A percentile compares a stretch with the other conserved stretches of the same genome.
phyloP scores from a whole-genome alignment of 2,888 invertebrate species.

The Lomographa bimaculata region DNA sequence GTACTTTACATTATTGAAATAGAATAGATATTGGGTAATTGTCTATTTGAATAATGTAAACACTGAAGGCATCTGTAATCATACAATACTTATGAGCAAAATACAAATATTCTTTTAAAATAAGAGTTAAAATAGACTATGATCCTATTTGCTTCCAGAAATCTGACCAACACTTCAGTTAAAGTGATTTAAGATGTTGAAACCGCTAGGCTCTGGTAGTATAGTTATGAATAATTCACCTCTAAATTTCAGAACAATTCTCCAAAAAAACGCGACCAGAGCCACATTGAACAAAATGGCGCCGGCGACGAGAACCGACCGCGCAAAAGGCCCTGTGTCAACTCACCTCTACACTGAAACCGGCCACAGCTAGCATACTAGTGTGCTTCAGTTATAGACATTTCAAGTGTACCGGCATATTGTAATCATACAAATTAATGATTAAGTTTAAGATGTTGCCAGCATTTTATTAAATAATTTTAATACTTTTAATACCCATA shows the following conservation, averaged over 20 bases:
- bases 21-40: no score
- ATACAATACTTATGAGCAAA: no score
- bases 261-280: slow-evolving; percentile 85
- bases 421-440: slow-evolving; percentile 47
- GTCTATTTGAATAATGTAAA: no score
- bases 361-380: slow-evolving; percentile 31
- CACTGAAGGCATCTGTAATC: no score
- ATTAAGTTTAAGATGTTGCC: slow-evolving; percentile 9
- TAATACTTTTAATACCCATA: neutral
- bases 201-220: no score
- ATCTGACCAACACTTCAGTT: no score
- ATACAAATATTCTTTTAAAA: no score
- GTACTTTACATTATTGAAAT: no score
- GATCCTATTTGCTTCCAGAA: no score
- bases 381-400: slow-evolving; percentile 67
- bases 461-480: slow-evolving; percentile 1
- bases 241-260: slow-evolving; percentile 76
- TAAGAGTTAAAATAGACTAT: no score
- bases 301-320: slow-evolving; percentile 83
- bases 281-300: slow-evolving; percentile 80
- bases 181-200: no score
- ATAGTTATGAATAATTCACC: no score
- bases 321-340: slow-evolving; percentile 85
- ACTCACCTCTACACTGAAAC: slow-evolving; percentile 65
- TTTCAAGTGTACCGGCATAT: slow-evolving; percentile 62